These are phyloP conservation scores for Phalangium opilio DNA, from an alignment of 2,888 invertebrate species.

Conservation along the genomic window DNA sequence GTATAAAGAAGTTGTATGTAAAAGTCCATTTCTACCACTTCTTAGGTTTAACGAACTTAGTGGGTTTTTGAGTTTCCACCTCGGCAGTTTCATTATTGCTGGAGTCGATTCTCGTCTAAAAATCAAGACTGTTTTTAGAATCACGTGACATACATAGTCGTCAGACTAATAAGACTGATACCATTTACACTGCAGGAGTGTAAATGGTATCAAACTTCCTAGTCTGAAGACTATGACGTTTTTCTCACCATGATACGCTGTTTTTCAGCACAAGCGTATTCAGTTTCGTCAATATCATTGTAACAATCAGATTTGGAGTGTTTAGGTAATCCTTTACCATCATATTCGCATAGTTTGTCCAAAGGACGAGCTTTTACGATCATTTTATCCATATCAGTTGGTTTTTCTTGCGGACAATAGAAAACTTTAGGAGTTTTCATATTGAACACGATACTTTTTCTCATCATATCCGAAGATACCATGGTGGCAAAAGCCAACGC, in stretches of 20 bases:
- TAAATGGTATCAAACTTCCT: too few relatives aligned
- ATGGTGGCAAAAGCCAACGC: constrained; percentile 18
- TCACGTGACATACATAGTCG: too few relatives aligned
- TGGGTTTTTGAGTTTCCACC: too few relatives aligned
- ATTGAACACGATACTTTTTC: constrained; percentile 60
- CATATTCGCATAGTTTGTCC: constrained; percentile 55
- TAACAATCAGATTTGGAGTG: constrained; percentile 64
- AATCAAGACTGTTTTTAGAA: too few relatives aligned
- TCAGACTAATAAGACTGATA: too few relatives aligned
- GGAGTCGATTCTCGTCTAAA: too few relatives aligned
- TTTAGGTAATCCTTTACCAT: constrained; percentile 45
- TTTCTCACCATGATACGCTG: constrained; percentile 58
- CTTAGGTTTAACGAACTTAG: too few relatives aligned
- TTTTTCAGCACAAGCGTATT: constrained; percentile 64
- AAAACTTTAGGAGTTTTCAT: constrained; percentile 63
- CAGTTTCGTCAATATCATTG: constrained; percentile 60
- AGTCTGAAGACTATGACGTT: too few relatives aligned
- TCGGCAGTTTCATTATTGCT: too few relatives aligned
- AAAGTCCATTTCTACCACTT: too few relatives aligned
- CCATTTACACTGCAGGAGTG: too few relatives aligned
- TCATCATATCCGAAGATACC: constrained; percentile 50
- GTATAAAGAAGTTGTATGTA: too few relatives aligned
- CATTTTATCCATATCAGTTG: constrained; percentile 55
- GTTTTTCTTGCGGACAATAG: constrained; percentile 60
- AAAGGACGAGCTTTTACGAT: constrained; percentile 43